phyloP scores from a whole-genome alignment of 1,140 invertebrate genomes.

The Temnothorax longispinosus region DNA sequence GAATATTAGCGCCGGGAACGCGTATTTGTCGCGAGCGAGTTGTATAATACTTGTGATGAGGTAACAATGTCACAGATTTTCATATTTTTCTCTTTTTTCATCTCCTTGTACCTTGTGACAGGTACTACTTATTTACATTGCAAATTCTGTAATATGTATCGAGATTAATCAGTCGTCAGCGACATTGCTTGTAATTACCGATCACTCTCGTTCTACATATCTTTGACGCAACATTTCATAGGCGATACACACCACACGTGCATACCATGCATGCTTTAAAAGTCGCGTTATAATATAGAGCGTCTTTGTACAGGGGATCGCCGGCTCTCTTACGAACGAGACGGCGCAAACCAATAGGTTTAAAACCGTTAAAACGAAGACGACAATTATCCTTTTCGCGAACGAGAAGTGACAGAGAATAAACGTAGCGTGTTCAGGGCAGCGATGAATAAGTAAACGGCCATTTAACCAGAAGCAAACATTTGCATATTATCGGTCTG shows the following conservation, averaged over 20 bases:
- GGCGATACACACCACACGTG: not conserved
- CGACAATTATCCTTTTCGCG: not conserved
- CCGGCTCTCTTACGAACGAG: not conserved
- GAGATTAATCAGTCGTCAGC: slow-evolving; percentile 38
- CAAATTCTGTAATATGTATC: slow-evolving; percentile 1
- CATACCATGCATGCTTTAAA: not conserved
- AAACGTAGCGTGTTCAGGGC: not conserved
- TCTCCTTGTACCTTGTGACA: not conserved
- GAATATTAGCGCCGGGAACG: not conserved
- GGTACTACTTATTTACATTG: not conserved
- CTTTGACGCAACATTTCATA: not conserved
- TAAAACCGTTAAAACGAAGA: not conserved
- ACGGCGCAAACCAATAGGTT: not conserved
- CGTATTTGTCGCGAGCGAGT: not conserved
- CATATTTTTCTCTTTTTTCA: slow-evolving; percentile 3
- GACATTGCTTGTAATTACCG: slow-evolving; percentile 42
- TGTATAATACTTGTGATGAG: not conserved
- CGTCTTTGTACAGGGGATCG: not conserved
- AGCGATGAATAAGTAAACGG: slow-evolving; percentile 50
- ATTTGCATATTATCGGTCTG: slow-evolving; percentile 62
- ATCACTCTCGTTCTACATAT: slow-evolving; percentile 50
- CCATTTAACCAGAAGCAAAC: slow-evolving; percentile 54
- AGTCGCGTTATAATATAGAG: not conserved
- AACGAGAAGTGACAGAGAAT: not conserved
- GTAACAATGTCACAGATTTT: slow-evolving; percentile 13